Percentiles rank a stretch among this genome's conserved stretches.
Conservation (phyloP, 2,113 vertebrate genomes). For the Alexandromys fortis region DNA sequence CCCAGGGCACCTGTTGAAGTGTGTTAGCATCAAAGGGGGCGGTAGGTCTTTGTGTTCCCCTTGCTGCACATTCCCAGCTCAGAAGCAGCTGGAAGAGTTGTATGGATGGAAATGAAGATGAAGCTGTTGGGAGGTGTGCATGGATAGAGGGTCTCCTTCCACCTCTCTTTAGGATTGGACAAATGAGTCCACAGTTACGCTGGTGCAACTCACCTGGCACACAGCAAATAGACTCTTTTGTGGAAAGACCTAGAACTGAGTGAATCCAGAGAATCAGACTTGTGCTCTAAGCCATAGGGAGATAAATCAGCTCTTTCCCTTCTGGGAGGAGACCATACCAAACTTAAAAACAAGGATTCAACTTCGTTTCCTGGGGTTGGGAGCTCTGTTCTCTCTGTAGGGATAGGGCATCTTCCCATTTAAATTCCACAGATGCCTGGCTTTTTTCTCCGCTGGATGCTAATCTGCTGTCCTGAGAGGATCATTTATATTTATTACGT, state of each 20-base stretch:
- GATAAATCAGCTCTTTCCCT: not conserved
- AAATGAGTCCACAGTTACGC: not conserved
- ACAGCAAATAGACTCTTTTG: not conserved
- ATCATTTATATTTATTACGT: constrained; percentile 75
- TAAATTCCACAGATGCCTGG: constrained; percentile 72
- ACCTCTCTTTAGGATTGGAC: not conserved
- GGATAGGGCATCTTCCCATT: constrained; percentile 42
- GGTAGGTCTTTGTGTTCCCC: not conserved
- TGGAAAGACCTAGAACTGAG: not conserved
- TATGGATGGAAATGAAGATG: not conserved
- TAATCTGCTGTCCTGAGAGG: constrained; percentile 75
- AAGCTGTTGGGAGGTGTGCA: not conserved
- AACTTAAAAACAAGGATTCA: not conserved
- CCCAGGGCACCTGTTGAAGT: not conserved
- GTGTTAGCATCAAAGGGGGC: not conserved
- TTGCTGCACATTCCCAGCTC: not conserved
- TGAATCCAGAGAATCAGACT: not conserved
- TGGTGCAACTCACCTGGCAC: not conserved
- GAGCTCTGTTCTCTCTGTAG: constrained; percentile 22
- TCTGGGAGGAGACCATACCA: not conserved
- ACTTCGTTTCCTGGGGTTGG: not conserved
- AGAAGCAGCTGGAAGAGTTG: not conserved
- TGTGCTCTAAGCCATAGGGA: not conserved
- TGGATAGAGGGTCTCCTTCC: not conserved
- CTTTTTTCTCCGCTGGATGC: constrained; percentile 5